Base-by-base conservation (phyloP, 1,140 invertebrate genomes). In the Cydia splendana region DNA sequence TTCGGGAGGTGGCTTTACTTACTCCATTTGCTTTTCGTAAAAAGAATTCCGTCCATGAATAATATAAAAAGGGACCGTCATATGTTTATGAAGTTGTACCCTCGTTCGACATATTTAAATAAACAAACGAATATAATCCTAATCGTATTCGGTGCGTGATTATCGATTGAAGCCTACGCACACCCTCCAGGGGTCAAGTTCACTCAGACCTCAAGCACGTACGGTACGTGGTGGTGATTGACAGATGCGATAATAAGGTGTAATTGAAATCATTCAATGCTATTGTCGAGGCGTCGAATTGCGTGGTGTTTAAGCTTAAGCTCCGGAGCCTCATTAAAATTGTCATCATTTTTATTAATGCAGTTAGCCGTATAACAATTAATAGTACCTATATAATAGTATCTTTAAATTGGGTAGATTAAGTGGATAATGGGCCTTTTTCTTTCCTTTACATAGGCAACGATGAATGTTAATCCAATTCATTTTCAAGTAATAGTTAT, bases 201-300 rank as follows among this genome's bases (percentile, higher is more conserved):
- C 57, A 53, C 15, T 18, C n/a, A 4, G 20, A 62, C 57, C 9
- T 62, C 20, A 10, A 24, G 18, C 18, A 24, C 57, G 12, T 28
- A 28, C 2, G 18, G 4, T n/a, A n/a, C n/a, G 24, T 24, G 24
- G 24, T 42, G 57, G 7, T 20, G 57, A 62, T 24, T 62, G 57
- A 62, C 20, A 62, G 20, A 6, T 62, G 12, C 10, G 7, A 62
- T 62, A 20, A 62, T 62, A 24, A 62, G 20, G 7, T 62, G 10
- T 62, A 62, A 62, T 62, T 62, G 20, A 62, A 62, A 62, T 62
- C 57, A 62, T 62, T 62, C 20, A 10, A 62, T 24, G 4, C 18
- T 9, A 10, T 62, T 62, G 20, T 24, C 10, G 45, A 24, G 18
- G 20, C 10, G 57, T 9, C 57, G n/a, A 57, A 57, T 57, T 20